These are phyloP conservation scores for Heliothis subflexa DNA, from an alignment of 1,140 invertebrate genomes.

Conservation along the genomic window DNA sequence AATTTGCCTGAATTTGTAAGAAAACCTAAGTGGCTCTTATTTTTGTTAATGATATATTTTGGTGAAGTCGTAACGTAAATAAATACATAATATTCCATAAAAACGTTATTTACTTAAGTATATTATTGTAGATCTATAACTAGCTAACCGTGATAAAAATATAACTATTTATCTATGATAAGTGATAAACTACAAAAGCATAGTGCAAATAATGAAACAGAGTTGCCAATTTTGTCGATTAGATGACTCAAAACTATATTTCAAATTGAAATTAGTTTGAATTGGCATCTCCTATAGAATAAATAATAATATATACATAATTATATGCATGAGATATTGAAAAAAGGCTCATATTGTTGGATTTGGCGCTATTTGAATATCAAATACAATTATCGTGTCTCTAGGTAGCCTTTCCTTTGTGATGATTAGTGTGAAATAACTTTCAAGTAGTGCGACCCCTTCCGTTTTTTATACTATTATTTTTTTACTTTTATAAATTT, in stretches of 20 bases:
- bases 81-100: background rate
- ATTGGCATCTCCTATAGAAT: constrained; percentile 9
- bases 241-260: too few species aligned
- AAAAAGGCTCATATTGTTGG: constrained; percentile 24
- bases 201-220: constrained; percentile 19
- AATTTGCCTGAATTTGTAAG: too few species aligned
- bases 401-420: too few species aligned
- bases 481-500: too few species aligned
- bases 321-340: background rate
- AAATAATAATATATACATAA: background rate
- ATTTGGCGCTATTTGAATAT: background rate
- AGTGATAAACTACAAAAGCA: constrained; percentile 26
- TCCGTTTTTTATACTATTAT: too few species aligned
- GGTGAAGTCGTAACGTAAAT: background rate
- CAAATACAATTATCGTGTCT: background rate
- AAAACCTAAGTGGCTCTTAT: too few species aligned
- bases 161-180: constrained; percentile 14
- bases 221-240: background rate
- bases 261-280: background rate
- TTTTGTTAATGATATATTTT: background rate
- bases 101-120: constrained; percentile 7
- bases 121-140: background rate
- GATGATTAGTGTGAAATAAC: too few species aligned
- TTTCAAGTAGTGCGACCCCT: too few species aligned
- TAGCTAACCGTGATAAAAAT: background rate